These are phyloP conservation scores for Callorhinus ursinus DNA, from an alignment of 2,113 vertebrate species.

Conservation along the genomic window DNA sequence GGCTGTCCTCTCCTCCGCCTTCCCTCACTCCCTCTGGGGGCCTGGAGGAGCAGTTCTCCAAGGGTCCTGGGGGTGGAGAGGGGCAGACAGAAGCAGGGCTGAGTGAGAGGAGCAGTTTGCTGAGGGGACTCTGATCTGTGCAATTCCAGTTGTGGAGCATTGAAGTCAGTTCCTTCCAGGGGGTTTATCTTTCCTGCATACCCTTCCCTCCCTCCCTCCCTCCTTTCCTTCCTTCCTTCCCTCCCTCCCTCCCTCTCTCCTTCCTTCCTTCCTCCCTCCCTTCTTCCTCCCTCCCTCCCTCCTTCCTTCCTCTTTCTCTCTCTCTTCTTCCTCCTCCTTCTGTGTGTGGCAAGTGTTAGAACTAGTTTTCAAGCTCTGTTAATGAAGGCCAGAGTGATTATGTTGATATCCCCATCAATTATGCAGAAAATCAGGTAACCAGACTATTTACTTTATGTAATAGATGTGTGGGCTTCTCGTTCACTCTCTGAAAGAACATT, in stretches of 20 bases:
- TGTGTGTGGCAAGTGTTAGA: conserved; percentile 42
- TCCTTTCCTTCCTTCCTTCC: rapidly evolving
- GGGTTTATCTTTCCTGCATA: neutral
- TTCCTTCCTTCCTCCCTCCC: neutral
- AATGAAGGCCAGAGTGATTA: conserved; percentile 31
- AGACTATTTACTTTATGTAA: conserved; percentile 65
- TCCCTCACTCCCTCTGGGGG: rapidly evolving
- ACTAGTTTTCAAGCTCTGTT: conserved; percentile 39
- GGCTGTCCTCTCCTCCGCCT: neutral
- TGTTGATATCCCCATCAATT: conserved; percentile 27
- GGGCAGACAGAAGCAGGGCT: neutral
- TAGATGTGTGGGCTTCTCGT: conserved; percentile 67
- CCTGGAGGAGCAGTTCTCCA: rapidly evolving
- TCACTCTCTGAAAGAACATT: conserved; percentile 69
- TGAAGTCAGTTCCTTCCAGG: neutral
- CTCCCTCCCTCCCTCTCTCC: neutral
- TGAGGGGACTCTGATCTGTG: neutral
- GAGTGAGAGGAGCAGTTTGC: neutral
- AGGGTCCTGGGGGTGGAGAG: neutral
- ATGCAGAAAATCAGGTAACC: conserved; percentile 64
- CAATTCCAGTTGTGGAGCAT: neutral
- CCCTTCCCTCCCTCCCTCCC: neutral
- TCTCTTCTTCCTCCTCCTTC: neutral
- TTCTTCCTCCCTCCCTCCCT: neutral
- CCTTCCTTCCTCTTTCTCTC: neutral